phyloP scores from a whole-genome alignment of 2,797 vertebrate genomes.

The Spinus olivaceus region DNA sequence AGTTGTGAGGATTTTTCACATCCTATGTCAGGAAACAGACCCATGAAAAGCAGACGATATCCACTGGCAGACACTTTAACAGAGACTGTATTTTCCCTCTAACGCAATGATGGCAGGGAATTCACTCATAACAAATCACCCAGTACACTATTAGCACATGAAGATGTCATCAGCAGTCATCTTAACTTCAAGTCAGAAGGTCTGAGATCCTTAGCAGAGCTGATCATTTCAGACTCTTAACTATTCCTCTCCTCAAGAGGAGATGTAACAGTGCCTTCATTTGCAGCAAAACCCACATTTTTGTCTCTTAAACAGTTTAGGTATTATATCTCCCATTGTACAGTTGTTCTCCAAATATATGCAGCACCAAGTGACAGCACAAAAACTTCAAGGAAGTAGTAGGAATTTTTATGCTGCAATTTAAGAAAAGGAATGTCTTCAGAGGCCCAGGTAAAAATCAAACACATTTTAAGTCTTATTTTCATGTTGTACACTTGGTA shows the following conservation, averaged over 20 bases:
- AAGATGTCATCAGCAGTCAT: neutral
- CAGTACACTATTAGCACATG: neutral
- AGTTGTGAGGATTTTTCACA: neutral
- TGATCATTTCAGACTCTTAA: neutral
- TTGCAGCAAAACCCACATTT: neutral
- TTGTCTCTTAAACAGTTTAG: neutral
- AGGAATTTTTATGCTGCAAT: neutral
- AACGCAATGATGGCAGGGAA: neutral
- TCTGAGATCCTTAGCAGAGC: neutral
- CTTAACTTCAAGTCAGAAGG: neutral
- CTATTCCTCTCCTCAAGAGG: neutral
- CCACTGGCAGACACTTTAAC: neutral
- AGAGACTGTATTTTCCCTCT: neutral
- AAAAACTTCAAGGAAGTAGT: neutral
- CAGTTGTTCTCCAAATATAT: neutral
- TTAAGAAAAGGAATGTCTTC: neutral
- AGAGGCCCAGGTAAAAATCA: neutral
- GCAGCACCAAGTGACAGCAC: neutral
- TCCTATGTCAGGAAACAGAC: neutral
- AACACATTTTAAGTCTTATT: neutral
- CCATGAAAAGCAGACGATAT: neutral
- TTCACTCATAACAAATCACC: rapidly evolving
- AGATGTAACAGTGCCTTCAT: neutral
- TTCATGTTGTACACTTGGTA: neutral
- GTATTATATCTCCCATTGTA: neutral